phyloP scores from a whole-genome alignment of 1,140 invertebrate genomes.

The Akabosia matsudoensis region DNA sequence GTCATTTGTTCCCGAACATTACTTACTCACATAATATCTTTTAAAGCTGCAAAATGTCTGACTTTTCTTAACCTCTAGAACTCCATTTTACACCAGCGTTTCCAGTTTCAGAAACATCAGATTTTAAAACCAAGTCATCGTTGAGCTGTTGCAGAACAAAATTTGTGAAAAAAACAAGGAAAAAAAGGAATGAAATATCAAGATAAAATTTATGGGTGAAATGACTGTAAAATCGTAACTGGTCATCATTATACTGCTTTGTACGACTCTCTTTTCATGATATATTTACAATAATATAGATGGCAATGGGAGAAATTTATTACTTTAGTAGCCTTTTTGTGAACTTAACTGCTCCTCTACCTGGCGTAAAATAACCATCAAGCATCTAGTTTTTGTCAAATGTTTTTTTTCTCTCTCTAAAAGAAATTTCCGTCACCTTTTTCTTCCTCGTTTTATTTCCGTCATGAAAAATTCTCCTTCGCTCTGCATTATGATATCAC shows the following conservation, averaged over 20 bases:
- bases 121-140: too few relatives aligned
- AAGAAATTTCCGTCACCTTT: constrained; percentile 7
- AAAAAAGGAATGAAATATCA: not conserved
- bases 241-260: not conserved
- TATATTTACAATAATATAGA: not conserved
- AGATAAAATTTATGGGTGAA: not conserved
- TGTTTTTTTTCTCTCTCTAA: constrained; percentile 5
- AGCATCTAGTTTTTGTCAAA: not conserved
- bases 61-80: too few relatives aligned
- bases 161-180: too few relatives aligned
- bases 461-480: not conserved
- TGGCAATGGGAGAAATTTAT: not conserved
- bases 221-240: not conserved
- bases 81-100: too few relatives aligned
- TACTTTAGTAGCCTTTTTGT: not conserved
- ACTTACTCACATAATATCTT: too few relatives aligned
- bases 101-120: too few relatives aligned
- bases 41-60: too few relatives aligned
- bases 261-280: not conserved
- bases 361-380: not conserved
- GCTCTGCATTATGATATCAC: too few relatives aligned
- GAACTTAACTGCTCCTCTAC: not conserved
- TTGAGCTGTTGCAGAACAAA: too few relatives aligned
- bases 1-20: too few relatives aligned
- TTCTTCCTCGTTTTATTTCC: not conserved